A percentile compares a stretch with the other conserved stretches of the same genome.
These are phyloP conservation scores for Chloropsis cyanopogon DNA, from an alignment of 2,113 vertebrate genomes.

Conservation along the genomic window DNA sequence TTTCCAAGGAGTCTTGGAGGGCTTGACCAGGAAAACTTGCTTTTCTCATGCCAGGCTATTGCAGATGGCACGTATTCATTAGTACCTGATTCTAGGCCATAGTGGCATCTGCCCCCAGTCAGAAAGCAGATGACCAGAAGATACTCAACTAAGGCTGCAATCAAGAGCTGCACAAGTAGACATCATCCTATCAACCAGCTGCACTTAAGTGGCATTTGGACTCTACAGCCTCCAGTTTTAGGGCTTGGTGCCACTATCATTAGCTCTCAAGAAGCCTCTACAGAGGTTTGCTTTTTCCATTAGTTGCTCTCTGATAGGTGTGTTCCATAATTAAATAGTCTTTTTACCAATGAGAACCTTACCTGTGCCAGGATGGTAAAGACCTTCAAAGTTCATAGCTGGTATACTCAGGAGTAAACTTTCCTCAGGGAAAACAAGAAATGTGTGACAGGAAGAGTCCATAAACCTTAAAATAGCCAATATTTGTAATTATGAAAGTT, in stretches of 20 bases:
- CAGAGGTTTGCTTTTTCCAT: background rate
- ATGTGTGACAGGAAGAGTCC: background rate
- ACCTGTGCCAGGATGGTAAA: background rate
- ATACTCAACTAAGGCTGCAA: background rate
- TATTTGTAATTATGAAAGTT: slow-evolving; percentile 42
- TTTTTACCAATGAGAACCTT: background rate
- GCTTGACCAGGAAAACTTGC: background rate
- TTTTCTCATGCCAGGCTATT: background rate
- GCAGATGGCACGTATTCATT: background rate
- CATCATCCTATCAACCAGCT: background rate
- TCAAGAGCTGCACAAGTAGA: background rate
- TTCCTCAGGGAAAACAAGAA: background rate
- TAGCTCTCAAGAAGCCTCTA: background rate
- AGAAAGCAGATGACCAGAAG: background rate
- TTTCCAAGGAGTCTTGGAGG: background rate
- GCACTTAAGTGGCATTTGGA: background rate
- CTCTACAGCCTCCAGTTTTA: background rate
- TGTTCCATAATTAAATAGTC: background rate
- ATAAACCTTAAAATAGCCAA: slow-evolving; percentile 21
- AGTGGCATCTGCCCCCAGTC: background rate
- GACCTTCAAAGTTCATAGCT: background rate
- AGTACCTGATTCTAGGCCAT: background rate
- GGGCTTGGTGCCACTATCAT: background rate
- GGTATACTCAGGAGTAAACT: background rate
- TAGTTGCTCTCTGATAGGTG: background rate